Conservation (phyloP, 2,113 vertebrate species). For the Oryzias curvinotus region DNA sequence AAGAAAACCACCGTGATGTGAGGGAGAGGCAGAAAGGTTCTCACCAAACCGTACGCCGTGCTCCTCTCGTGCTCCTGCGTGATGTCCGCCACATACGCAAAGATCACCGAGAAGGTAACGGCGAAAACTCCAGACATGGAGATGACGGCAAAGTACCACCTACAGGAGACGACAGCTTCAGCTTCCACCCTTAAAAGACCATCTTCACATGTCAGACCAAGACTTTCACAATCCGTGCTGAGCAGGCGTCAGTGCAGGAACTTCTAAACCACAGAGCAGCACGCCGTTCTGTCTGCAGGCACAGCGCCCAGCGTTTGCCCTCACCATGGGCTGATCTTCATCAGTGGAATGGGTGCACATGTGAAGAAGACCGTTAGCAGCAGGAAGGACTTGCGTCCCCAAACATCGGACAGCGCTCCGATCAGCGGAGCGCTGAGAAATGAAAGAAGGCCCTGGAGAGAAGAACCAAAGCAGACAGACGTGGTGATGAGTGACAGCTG, state of each 20-base stretch:
- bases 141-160: slow-evolving; percentile 96
- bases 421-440: slow-evolving; percentile 95
- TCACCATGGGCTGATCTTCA: slow-evolving; percentile 97
- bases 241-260: too few species aligned
- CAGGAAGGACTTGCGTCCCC: slow-evolving; percentile 97
- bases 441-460: slow-evolving; percentile 87
- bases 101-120: slow-evolving; percentile 91
- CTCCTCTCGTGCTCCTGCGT: slow-evolving; percentile 91
- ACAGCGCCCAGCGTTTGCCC: slow-evolving; percentile 19
- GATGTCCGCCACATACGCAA: slow-evolving; percentile 90
- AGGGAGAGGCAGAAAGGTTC: slow-evolving; percentile 15
- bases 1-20: neutral
- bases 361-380: slow-evolving; percentile 97
- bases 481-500: neutral
- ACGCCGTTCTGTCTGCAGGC: too few species aligned
- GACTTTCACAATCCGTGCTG: too few species aligned
- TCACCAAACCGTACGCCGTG: slow-evolving; percentile 90
- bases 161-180: slow-evolving; percentile 41
- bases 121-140: slow-evolving; percentile 93
- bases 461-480: neutral
- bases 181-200: too few species aligned
- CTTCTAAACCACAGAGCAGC: too few species aligned
- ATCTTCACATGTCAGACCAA: too few species aligned
- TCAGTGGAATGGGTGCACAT: slow-evolving; percentile 93
- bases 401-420: slow-evolving; percentile 94